A percentile compares a stretch with the other conserved stretches of the same genome.
These are phyloP conservation scores for Grammomys dolichurus DNA, from an alignment of 2,113 vertebrate species.

Conservation along the genomic window DNA sequence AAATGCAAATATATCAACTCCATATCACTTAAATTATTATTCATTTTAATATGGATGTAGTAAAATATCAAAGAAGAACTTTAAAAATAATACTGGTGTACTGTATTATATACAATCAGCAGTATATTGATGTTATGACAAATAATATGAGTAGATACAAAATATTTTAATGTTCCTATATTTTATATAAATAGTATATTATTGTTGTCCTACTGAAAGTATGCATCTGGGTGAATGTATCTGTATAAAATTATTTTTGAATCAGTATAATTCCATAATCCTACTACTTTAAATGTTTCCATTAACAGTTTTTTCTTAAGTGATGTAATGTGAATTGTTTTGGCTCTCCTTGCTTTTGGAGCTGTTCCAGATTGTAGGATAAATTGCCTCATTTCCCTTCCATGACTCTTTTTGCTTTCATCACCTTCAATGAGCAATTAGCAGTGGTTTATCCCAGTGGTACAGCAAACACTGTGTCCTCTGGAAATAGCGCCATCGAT, in stretches of 20 bases:
- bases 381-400: background rate
- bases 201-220: background rate
- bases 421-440: background rate
- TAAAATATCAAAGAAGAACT: background rate
- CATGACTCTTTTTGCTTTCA: background rate
- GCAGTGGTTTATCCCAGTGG: background rate
- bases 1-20: background rate
- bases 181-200: background rate
- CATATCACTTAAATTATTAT: background rate
- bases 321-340: background rate
- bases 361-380: background rate
- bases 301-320: background rate
- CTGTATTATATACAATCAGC: background rate
- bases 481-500: background rate
- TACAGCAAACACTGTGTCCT: background rate
- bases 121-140: background rate
- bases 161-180: slow-evolving; percentile 13
- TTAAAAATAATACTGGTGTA: background rate
- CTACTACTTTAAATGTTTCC: background rate
- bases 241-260: background rate
- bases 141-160: background rate
- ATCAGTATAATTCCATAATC: background rate
- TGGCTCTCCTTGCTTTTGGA: background rate
- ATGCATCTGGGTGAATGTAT: background rate
- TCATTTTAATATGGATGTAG: background rate